Evolutionary conservation across 2,888 invertebrate species (phyloP), one percentile per base, ranked within the genome.

Genomic region (Melinaea marsaeus): DNA sequence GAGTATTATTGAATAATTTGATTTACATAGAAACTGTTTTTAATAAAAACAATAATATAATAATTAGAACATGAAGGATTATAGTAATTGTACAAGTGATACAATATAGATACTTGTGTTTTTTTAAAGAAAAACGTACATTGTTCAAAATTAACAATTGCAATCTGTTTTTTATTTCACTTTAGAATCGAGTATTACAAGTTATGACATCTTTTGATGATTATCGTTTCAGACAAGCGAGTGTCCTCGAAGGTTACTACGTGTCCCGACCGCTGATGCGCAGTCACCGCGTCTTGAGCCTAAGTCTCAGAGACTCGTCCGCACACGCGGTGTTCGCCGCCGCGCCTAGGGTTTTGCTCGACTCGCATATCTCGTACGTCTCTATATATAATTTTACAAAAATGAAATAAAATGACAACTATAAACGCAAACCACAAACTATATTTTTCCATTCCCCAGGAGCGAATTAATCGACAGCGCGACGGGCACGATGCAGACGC

Each of bases 401-500:
- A 46, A 46, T 46, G n/a, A 4, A 3, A 22, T 3, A 5, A 22
- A 51, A 22, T 51, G 9, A 22, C 6, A 3, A 22, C 5, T 13
- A 22, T 32, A 51, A 51, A 32, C 7, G 11, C 32, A 51, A 22
- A 4, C 13, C 7, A 32, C 32, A 51, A 51, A 9, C 11, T 42
- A 42, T 42, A 42, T 11, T 42, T 2, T 42, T 9, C 9, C 42
- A 2, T 11, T 32, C 35, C 22, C 69, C 60, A 92, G 92, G 71
- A 83, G 86, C 67, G 86, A 89, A 59, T 78, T 92, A 13, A 32
- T 88, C 13, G 85, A 89, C 42, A 80, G 82, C 54, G 73, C 80
- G 0, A 84, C 83, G 0, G 88, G 88, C 9, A 77, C 84, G 0
- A 84, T 90, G 81, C 84, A 83, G 64, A 75, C 71, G 45, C 62